A percentile compares a stretch with the other conserved stretches of the same genome.
Evolutionary conservation across 2,888 invertebrate species (phyloP).

Genomic region (Eupithecia tripunctaria): DNA sequence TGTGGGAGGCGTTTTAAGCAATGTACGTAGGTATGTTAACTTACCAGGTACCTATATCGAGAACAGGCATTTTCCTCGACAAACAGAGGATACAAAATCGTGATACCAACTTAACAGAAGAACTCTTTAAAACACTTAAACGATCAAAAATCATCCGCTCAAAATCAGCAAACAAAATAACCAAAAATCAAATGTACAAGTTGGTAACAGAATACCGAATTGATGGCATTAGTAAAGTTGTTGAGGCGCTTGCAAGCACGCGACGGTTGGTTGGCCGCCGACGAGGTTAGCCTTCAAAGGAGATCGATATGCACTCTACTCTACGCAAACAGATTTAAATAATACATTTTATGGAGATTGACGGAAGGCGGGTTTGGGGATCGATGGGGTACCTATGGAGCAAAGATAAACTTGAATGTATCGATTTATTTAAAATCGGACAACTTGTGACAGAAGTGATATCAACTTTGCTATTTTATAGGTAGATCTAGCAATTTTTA

Average conservation of each 20-base stretch:
- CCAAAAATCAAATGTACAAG: conserved; percentile 43
- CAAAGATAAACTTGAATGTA: not conserved
- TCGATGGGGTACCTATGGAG: not conserved
- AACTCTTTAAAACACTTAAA: not conserved
- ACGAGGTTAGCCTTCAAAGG: conserved; percentile 48
- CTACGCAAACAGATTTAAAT: conserved; percentile 53
- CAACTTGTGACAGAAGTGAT: too few relatives aligned
- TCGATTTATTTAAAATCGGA: not conserved
- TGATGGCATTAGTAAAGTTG: conserved; percentile 42
- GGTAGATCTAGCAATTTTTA: too few relatives aligned
- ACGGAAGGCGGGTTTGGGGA: conserved; percentile 9
- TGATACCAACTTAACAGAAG: not conserved
- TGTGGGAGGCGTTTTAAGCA: too few relatives aligned
- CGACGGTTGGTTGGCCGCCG: conserved; percentile 45
- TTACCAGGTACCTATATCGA: too few relatives aligned
- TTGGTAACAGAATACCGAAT: conserved; percentile 38
- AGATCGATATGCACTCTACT: conserved; percentile 36
- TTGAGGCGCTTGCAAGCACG: conserved; percentile 38
- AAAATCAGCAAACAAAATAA: conserved; percentile 26
- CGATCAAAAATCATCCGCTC: not conserved
- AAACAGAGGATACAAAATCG: not conserved
- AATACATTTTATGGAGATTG: conserved; percentile 51
- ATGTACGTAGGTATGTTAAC: too few relatives aligned
- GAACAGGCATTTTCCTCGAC: too few relatives aligned
- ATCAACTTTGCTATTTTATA: too few relatives aligned